Evolutionary conservation across 2,113 vertebrate species (phyloP).

Genomic region (Carlito syrichta): DNA sequence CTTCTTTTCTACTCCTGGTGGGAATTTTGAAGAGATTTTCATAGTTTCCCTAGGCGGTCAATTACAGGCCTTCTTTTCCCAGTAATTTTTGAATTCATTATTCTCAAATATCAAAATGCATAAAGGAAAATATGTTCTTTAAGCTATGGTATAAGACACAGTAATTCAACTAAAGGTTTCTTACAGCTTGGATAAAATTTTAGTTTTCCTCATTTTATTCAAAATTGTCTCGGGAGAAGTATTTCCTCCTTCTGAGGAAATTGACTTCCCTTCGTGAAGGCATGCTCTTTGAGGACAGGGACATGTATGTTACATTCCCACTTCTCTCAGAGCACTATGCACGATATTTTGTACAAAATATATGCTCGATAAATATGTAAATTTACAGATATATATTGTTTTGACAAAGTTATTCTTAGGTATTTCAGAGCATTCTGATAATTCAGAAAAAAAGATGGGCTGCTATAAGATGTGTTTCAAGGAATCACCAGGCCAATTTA

Average conservation of each 20-base stretch:
- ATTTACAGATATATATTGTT: background rate
- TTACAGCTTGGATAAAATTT: background rate
- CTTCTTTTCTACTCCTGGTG: slow-evolving; percentile 34
- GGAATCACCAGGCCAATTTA: background rate
- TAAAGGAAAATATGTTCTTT: slow-evolving; percentile 44
- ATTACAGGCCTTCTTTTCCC: slow-evolving; percentile 48
- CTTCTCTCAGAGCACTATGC: background rate
- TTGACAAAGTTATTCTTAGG: background rate
- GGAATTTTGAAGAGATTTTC: slow-evolving; percentile 62
- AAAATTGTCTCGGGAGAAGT: background rate
- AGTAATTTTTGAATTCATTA: slow-evolving; percentile 62
- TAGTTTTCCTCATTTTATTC: background rate
- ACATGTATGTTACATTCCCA: too few relatives aligned
- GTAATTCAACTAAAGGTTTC: slow-evolving; percentile 21
- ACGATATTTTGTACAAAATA: background rate
- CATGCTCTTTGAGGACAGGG: background rate
- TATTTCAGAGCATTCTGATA: background rate
- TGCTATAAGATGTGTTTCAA: background rate
- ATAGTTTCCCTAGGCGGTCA: slow-evolving; percentile 51
- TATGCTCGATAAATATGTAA: background rate
- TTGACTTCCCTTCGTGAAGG: background rate
- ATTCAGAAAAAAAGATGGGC: background rate
- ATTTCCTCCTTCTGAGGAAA: background rate
- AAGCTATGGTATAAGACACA: background rate
- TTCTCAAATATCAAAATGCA: slow-evolving; percentile 53